Base-by-base conservation (phyloP, 2,888 invertebrate species). In the Malacosoma neustria region DNA sequence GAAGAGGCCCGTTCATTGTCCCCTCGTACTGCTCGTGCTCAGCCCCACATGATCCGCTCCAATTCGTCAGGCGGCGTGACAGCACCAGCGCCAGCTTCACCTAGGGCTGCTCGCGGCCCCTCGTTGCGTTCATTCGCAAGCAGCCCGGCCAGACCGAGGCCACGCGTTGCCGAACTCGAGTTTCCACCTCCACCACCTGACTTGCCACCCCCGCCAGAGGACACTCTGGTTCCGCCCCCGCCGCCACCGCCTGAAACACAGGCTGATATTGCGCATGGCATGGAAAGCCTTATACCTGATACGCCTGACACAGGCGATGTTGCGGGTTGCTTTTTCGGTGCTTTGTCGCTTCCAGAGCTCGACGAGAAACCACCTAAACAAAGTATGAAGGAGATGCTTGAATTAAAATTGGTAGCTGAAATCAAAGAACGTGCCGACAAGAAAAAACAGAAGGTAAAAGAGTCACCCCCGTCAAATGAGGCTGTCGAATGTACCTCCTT, bases 111-210 rank as follows among this genome's bases (percentile, higher is more conserved):
- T 40, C 55, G 71, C 54, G 54, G 57, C 29, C 64, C 66, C 11
- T 54, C 67, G 32, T 87, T 89, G n/a, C 82, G 89, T 46, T 89
- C 90, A 41, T 76, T 90, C 50, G 49, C 90, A 69, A 90, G 89
- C 39, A 92, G 91, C 63, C 93, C 93, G 4, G 92, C 91, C 39
- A 89, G 90, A 32, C 87, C 90, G 1, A 91, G 93, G 43, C 94
- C 94, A 0, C 89, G 90, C 1, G 75, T 94, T 41, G 93, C 94
- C 3, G 94, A 95, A 64, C 84, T 96, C 15, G 95, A 96, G 68
- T 95, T 95, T 74, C 95, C 95, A 1, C 95, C 95, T 11, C 95
- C 95, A 0, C 95, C 95, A 0, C 86, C 91, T 3, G 93, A 93
- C 57, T 74, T 93, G 35, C 93, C 93, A 1, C 94, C 94, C 11